Evolutionary conservation across 2,797 vertebrate genomes (phyloP).

Genomic region (Sebastes kiyomatsui): DNA sequence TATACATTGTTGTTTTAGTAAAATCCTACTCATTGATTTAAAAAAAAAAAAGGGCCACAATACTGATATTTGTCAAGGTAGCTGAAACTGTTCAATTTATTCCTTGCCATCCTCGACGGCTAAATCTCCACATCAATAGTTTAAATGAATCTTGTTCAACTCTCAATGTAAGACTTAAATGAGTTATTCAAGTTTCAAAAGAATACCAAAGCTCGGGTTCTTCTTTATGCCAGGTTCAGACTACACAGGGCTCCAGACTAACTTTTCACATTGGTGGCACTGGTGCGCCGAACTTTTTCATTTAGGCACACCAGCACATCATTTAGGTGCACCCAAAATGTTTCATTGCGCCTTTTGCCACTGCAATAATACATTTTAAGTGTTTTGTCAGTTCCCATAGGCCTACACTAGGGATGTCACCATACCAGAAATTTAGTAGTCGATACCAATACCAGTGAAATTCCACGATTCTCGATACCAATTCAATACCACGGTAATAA

Average conservation of each 20-base stretch:
- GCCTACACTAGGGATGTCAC: too few species aligned
- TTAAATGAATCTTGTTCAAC: background rate
- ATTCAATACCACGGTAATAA: too few species aligned
- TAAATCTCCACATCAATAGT: constrained; percentile 1
- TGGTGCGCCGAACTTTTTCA: too few species aligned
- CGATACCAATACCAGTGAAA: too few species aligned
- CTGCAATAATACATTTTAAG: too few species aligned
- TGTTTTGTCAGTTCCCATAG: background rate
- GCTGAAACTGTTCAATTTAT: background rate
- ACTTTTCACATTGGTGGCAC: too few species aligned
- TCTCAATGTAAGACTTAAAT: background rate
- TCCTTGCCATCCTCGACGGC: background rate
- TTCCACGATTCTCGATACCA: too few species aligned
- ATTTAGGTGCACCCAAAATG: too few species aligned
- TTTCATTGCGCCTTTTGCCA: too few species aligned
- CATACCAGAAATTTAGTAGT: too few species aligned
- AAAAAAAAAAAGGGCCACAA: background rate
- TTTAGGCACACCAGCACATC: too few species aligned
- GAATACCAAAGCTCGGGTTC: background rate
- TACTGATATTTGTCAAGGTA: background rate
- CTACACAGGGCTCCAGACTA: background rate
- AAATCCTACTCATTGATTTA: background rate
- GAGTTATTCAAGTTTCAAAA: constrained; percentile 29
- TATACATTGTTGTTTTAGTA: background rate
- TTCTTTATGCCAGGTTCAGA: background rate